phyloP scores from a whole-genome alignment of 1,140 invertebrate species.

The Holotrichia oblita region DNA sequence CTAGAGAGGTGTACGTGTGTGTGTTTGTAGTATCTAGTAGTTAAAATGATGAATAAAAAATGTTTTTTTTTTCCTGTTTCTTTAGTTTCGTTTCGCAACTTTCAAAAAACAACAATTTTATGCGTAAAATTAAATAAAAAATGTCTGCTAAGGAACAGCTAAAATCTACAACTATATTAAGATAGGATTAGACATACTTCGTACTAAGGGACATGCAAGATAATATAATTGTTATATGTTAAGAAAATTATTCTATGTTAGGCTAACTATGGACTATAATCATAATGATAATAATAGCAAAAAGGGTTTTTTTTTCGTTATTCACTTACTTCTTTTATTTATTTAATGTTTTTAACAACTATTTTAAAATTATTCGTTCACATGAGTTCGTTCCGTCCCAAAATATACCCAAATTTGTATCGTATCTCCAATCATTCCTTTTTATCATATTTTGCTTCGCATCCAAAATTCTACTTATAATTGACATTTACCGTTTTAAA shows the following conservation, averaged over 20 bases:
- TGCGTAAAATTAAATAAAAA: constrained; percentile 44
- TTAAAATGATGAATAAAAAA: constrained; percentile 34
- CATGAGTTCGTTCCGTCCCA: background rate
- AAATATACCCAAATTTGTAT: constrained; percentile 17
- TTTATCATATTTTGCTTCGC: background rate
- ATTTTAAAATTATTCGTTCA: constrained; percentile 23
- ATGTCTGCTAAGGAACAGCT: constrained; percentile 53
- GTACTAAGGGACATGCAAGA: constrained; percentile 58
- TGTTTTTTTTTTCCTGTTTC: background rate
- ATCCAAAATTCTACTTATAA: background rate
- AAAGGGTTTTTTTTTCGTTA: constrained; percentile 3
- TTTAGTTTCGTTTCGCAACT: background rate
- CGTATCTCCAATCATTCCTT: background rate
- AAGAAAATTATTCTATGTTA: constrained; percentile 59
- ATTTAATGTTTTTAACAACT: constrained; percentile 18
- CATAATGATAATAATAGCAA: constrained; percentile 52
- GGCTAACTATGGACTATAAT: constrained; percentile 58
- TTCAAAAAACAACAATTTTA: constrained; percentile 38
- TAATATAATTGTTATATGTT: constrained; percentile 58
- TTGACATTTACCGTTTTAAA: background rate
- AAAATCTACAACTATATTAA: constrained; percentile 57
- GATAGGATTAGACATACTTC: constrained; percentile 56
- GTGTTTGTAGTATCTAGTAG: background rate
- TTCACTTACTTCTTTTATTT: background rate
- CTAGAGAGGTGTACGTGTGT: constrained; percentile 29